These are phyloP conservation scores for Morpho achilles DNA, from an alignment of 2,888 invertebrate genomes.

Conservation along the genomic window DNA sequence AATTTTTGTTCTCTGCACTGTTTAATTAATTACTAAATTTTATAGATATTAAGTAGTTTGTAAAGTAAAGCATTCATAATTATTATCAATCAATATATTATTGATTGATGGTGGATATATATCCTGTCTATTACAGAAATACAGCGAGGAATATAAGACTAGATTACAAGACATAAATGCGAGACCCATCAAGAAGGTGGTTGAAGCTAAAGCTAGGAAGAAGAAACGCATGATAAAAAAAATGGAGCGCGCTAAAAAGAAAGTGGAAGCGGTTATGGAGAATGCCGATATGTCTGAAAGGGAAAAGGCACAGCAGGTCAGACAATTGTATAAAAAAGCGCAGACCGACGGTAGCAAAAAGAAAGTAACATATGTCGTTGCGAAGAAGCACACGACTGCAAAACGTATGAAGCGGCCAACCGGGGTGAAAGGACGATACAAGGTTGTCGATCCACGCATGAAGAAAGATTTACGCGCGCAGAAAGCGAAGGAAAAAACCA, in stretches of 20 bases:
- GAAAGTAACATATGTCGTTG: conserved; percentile 95
- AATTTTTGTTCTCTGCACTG: no score
- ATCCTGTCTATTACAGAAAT: conserved; percentile 73
- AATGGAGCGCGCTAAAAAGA: conserved; percentile 96
- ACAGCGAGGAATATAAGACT: conserved; percentile 91
- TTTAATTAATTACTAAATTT: no score
- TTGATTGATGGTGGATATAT: background rate
- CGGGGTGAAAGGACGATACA: conserved; percentile 94
- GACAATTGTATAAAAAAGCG: conserved; percentile 94
- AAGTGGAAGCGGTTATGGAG: conserved; percentile 95
- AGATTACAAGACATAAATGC: conserved; percentile 92
- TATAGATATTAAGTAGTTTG: no score
- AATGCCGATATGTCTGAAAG: conserved; percentile 92
- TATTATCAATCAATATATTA: no score
- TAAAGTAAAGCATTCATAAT: no score
- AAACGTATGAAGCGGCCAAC: conserved; percentile 88
- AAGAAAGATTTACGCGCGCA: conserved; percentile 93
- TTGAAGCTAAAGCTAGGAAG: conserved; percentile 98
- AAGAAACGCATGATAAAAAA: conserved; percentile 92
- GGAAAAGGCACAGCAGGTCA: conserved; percentile 96
- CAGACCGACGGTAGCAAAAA: conserved; percentile 87
- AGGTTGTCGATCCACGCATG: conserved; percentile 97
- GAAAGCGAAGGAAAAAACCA: conserved; percentile 81
- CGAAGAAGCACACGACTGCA: conserved; percentile 90
- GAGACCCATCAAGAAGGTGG: conserved; percentile 97